Percentiles rank a stretch among this genome's conserved stretches.
Evolutionary conservation across 2,113 vertebrate species (phyloP).

Genomic region (Protomyctophum bolini): DNA sequence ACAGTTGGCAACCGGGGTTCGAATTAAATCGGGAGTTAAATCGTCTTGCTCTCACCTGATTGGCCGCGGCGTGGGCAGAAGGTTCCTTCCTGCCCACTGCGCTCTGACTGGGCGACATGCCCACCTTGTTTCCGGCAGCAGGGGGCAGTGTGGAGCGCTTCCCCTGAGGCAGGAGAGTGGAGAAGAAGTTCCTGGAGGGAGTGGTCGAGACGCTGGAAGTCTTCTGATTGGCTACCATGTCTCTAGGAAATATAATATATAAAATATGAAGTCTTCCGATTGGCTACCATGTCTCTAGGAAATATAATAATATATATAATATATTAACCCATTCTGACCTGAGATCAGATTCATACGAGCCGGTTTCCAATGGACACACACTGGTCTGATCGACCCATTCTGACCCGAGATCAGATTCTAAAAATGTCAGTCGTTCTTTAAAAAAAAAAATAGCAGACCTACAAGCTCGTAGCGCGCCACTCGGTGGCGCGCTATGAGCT

Average conservation of each 20-base stretch:
- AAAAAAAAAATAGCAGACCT: too few species aligned
- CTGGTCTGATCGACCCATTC: too few species aligned
- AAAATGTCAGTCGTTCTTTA: too few species aligned
- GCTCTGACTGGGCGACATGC: slow-evolving; percentile 77
- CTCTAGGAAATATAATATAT: slow-evolving; percentile 69
- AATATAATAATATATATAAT: not conserved
- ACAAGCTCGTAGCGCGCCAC: too few species aligned
- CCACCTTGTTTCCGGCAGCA: slow-evolving; percentile 34
- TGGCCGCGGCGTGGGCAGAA: slow-evolving; percentile 35
- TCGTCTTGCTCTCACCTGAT: slow-evolving; percentile 78
- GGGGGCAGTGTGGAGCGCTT: slow-evolving; percentile 75
- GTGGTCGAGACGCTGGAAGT: slow-evolving; percentile 77
- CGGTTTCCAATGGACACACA: too few species aligned
- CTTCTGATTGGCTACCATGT: slow-evolving; percentile 89
- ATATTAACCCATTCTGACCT: too few species aligned
- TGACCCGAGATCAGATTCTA: too few species aligned
- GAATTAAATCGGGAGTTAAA: too few species aligned
- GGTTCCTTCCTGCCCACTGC: slow-evolving; percentile 82
- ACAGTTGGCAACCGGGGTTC: too few species aligned
- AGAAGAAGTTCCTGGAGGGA: slow-evolving; percentile 88
- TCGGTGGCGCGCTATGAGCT: too few species aligned
- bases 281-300: slow-evolving; percentile 88
- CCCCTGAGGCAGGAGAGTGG: slow-evolving; percentile 88
- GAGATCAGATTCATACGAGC: too few species aligned
- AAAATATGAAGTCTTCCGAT: slow-evolving; percentile 76